phyloP scores from a whole-genome alignment of 1,140 invertebrate species.

The Drosophila tropicalis region DNA sequence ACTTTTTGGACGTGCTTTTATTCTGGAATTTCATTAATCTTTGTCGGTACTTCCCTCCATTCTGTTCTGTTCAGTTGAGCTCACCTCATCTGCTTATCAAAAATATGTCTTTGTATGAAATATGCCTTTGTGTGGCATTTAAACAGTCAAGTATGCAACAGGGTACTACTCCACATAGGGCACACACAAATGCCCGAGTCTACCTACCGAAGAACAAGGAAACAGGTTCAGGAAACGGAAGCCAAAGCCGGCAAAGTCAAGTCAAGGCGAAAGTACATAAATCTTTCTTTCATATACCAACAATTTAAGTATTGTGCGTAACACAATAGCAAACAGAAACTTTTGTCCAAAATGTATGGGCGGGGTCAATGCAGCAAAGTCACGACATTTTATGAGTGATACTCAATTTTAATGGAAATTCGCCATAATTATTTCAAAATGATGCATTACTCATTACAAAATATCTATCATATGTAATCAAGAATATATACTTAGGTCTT shows the following conservation, averaged over 20 bases:
- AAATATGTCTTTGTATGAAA: constrained; percentile 60
- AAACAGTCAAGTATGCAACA: constrained; percentile 68
- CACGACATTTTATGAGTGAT: no score
- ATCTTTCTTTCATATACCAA: constrained; percentile 49
- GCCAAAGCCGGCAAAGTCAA: constrained; percentile 26
- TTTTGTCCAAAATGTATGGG: constrained; percentile 33
- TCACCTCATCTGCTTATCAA: constrained; percentile 40
- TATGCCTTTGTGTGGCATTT: constrained; percentile 55
- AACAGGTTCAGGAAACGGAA: constrained; percentile 35
- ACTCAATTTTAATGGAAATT: no score
- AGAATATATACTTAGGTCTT: no score
- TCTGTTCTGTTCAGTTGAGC: not conserved
- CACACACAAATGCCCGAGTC: not conserved
- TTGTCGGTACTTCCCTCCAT: constrained; percentile 32
- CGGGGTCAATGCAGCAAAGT: no score
- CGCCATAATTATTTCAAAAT: no score
- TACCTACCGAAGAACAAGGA: not conserved
- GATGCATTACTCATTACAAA: no score
- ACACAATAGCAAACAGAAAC: constrained; percentile 56
- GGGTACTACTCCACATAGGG: constrained; percentile 7
- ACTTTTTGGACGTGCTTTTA: constrained; percentile 35
- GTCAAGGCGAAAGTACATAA: constrained; percentile 61
- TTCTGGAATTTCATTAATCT: constrained; percentile 71
- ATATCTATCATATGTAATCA: no score
- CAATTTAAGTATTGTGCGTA: constrained; percentile 12